Base-by-base conservation (phyloP, 2,113 vertebrate genomes). In the Cyprinus carpio region DNA sequence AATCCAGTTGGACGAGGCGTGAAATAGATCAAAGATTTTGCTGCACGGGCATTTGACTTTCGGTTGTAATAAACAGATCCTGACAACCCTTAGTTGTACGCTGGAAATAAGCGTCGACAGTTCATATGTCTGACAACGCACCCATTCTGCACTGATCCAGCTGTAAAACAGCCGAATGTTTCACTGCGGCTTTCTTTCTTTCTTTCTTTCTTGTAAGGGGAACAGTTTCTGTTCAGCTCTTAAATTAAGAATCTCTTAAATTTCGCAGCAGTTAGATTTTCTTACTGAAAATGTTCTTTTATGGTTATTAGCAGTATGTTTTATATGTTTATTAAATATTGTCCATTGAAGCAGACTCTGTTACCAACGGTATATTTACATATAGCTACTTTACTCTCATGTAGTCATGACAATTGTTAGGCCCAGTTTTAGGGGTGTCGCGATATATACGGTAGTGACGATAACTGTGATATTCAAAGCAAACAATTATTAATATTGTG, bases 11-110 rank as follows among this genome's bases (percentile, higher is more conserved):
- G 85, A 81, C 85, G 87, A 82, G 80, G 87, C 84, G 75, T 86
- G 84, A 88, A 88, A 88, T 88, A 88, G 84, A 88, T 88, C 75
- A 86, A 86, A 88, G 82, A 72, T 56, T 81, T 85, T 84, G n/a
- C 51, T 86, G 82, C 71, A 62, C 18, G 12, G 76, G 46, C 54
- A 64, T 79, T 88, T 56, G 58, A n/a, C n/a, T n/a, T n/a, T n/a
- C n/a, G n/a, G n/a, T n/a, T n/a, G n/a, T 56, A 58, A 82, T 79
- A 83, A 84, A 88, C 40, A 49, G 62, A 75, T 86, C 76, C 65
- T 86, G 87, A 84, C 87, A 88, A 84, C 81, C 76, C 62, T 83
- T 83, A 86, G 65, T 72, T n/a, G 29, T 85, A 40, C 23, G 29
- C 60, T 67, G 87, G 74, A 85, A 85, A 87, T 87, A 64, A 82